Evolutionary conservation across 2,888 invertebrate genomes (phyloP).

Genomic region (Heteromyza rotundicornis): DNA sequence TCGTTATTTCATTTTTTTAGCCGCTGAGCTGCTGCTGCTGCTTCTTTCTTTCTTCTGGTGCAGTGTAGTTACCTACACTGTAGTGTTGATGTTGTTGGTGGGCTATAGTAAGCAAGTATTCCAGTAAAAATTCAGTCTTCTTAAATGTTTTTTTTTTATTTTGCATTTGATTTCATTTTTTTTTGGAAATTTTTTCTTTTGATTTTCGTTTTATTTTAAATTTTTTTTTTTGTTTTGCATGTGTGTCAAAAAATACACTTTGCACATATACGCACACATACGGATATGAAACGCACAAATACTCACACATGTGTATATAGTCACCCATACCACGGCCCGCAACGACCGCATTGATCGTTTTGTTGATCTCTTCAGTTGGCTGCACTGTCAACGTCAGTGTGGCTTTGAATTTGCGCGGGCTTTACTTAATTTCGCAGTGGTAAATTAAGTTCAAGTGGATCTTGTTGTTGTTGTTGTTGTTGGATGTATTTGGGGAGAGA

Average conservation of each 20-base stretch:
- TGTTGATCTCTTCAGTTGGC: background rate
- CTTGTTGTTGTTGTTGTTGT: too few species aligned
- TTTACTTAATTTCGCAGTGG: too few species aligned
- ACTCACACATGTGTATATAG: constrained; percentile 32
- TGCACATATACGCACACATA: constrained; percentile 11
- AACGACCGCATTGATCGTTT: background rate
- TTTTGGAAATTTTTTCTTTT: background rate
- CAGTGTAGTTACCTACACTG: background rate
- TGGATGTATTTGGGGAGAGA: too few species aligned
- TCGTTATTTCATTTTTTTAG: too few species aligned
- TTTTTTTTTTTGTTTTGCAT: too few species aligned
- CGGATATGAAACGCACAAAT: background rate
- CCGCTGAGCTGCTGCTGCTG: background rate
- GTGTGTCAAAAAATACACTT: background rate
- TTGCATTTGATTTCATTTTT: background rate
- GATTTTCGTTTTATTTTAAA: too few species aligned
- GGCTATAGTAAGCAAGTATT: background rate
- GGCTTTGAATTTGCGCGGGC: constrained; percentile 41
- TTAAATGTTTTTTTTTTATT: background rate
- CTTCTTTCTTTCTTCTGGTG: constrained; percentile 8
- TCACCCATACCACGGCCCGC: too few species aligned
- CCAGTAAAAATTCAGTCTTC: background rate
- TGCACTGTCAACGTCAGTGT: background rate
- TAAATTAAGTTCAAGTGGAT: constrained; percentile 48
- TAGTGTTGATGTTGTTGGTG: too few species aligned